A percentile compares a stretch with the other conserved stretches of the same genome.
phyloP scores from a whole-genome alignment of 1,140 invertebrate species.

The Drosophila seguyi region DNA sequence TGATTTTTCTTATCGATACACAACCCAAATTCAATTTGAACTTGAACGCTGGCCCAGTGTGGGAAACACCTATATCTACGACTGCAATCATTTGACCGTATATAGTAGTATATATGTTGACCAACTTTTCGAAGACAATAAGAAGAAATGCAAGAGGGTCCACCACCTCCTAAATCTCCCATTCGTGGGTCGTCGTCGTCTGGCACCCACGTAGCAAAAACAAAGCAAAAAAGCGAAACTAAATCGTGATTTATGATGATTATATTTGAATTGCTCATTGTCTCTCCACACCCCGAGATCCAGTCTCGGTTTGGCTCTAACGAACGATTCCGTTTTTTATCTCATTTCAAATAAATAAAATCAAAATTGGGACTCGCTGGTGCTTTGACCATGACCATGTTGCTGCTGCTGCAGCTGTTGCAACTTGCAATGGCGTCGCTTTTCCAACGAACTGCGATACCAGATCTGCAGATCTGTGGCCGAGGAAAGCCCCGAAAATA shows the following conservation, averaged over 20 bases:
- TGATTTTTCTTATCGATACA: not conserved
- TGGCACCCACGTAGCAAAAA: conserved; percentile 44
- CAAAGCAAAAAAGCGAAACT: conserved; percentile 56
- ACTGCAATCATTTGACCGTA: conserved; percentile 9
- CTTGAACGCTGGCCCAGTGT: conserved; percentile 27
- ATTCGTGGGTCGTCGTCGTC: conserved; percentile 30
- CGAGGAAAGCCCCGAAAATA: conserved; percentile 27
- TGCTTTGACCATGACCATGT: conserved; percentile 57
- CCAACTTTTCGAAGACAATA: conserved; percentile 58
- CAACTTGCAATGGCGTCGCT: conserved; percentile 18
- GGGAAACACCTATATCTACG: conserved; percentile 23
- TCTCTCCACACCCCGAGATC: conserved; percentile 36
- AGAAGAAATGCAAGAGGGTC: conserved; percentile 22
- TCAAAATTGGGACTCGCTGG: conserved; percentile 52
- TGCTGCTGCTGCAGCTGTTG: conserved; percentile 43
- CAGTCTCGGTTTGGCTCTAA: conserved; percentile 30
- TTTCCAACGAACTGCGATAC: conserved; percentile 32
- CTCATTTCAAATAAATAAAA: conserved; percentile 57
- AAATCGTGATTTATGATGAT: conserved; percentile 64
- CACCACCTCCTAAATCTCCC: conserved; percentile 2
- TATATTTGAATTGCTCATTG: conserved; percentile 60
- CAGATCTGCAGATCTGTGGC: conserved; percentile 17
- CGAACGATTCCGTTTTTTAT: conserved; percentile 52
- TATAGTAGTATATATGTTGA: conserved; percentile 16
- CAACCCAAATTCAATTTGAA: conserved; percentile 1